Base-by-base conservation (phyloP, 2,797 vertebrate genomes). In the Hafferia zeledoni region DNA sequence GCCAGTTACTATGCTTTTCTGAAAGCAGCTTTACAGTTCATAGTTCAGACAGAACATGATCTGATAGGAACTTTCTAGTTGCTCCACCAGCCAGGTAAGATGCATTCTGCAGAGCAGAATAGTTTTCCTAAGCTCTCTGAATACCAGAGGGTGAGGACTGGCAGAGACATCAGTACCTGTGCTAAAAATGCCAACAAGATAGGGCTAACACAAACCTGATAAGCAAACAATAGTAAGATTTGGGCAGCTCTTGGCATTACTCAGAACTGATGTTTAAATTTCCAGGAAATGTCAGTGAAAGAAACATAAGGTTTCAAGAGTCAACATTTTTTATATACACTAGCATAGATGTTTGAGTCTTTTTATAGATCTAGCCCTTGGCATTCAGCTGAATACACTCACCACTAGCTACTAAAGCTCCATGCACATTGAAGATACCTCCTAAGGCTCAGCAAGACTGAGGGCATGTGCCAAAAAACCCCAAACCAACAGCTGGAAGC, bases 301-400 rank as follows among this genome's bases (percentile, higher is more conserved):
- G 52, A 91, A 89, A 79, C 17, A 5, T 28, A n/a, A 52, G 10
- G 19, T 67, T 53, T 74, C 37, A 52, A 70, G 56, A 85, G 9
- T 43, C 10, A 31, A 44, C 1, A 10, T 31, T 57, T 65, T 79
- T 27, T 79, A 55, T n/a, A 39, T 61, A 67, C 18, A 64, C 56
- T 0, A 65, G 23, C 4, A 1, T 0, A 3, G 56, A 43, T 27
- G 44, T 55, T 65, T 35, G 67, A 87, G 44, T 78, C 11, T 13
- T 81, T 68, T 75, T 27, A 78, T 22, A 31, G 35, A 63, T 23
- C 12, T 11, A 56, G 65, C 53, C 69, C n/a, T 37, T 49, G 5
- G 35, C 9, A 16, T 22, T 71, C 61, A 78, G 53, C 24, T 75
- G 46, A 50, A 44, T 14, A 61, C 30, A 24, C 33, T 88, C 41